These are phyloP conservation scores for Melospiza georgiana DNA, from an alignment of 2,113 vertebrate species.

Conservation along the genomic window DNA sequence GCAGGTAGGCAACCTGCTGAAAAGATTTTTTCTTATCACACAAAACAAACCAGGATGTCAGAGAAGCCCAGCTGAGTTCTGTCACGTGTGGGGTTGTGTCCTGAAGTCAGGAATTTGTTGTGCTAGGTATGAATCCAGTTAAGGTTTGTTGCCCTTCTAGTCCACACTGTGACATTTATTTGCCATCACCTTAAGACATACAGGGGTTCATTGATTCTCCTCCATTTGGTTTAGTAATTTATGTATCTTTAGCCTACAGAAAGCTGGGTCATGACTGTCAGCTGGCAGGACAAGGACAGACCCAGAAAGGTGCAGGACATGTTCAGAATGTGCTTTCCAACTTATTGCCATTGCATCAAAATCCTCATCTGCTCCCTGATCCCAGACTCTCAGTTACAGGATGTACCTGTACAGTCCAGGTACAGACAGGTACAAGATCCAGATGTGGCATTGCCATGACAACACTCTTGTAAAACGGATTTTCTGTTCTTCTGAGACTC, in stretches of 20 bases:
- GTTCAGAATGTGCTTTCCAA: not conserved
- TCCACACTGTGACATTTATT: not conserved
- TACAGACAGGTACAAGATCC: not conserved
- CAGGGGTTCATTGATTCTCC: not conserved
- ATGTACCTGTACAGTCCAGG: not conserved
- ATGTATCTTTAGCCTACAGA: not conserved
- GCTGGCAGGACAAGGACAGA: not conserved
- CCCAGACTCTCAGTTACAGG: not conserved
- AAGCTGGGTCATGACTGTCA: not conserved
- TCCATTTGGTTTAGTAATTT: not conserved
- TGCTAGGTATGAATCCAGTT: not conserved
- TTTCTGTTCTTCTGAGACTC: not conserved
- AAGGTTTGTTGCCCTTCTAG: not conserved
- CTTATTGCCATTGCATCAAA: not conserved
- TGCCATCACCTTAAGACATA: not conserved
- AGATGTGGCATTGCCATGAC: not conserved
- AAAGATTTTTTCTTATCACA: not conserved
- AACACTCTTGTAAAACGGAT: not conserved
- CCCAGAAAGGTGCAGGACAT: not conserved
- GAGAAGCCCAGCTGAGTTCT: not conserved
- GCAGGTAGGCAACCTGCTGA: not conserved
- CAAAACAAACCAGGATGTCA: not conserved
- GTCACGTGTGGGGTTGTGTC: fast-evolving
- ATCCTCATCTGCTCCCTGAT: not conserved
- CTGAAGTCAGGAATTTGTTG: not conserved